Evolutionary conservation across 1,140 invertebrate species (phyloP), one percentile per base, ranked within the genome.

Genomic region (Anadara kagoshimensis): DNA sequence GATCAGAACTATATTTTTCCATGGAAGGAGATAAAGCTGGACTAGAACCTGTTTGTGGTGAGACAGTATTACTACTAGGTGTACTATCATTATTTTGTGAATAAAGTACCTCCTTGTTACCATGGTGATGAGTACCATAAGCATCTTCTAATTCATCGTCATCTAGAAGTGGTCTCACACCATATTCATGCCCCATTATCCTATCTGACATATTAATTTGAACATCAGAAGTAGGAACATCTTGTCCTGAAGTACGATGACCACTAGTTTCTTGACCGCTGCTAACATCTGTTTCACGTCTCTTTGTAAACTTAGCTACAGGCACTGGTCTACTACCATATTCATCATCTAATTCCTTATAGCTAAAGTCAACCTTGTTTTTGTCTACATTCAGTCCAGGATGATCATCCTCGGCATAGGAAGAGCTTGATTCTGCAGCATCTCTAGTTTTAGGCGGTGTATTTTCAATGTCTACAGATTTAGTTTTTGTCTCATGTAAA

Each of bases 121-220:
- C 69, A 26, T 61, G 63, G 53, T 76, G 75, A 58, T 75, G 69
- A 58, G 77, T 78, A 43, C 47, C 58, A n/a, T 73, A 36, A 10
- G 90, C 91, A 5, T 90, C 90, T 1, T 93, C 92, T 72, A 95
- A 85, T 82, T 95, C 94, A 85, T 95, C 94, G 78, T 96, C 94
- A 41, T 94, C 89, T 1, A 96, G 85, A 12, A 96, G 85, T 1
- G 94, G 94, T 75, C 92, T 92, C 71, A 94, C 94, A 1, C 94
- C 94, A 78, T 95, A 95, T 68, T 94, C 92, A 87, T 95, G 94
- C 0, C 93, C 94, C 1, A 94, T 92, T 59, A 94, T 91, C 51
- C 89, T 78, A 77, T 91, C 90, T 47, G 76, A 70, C 36, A 53
- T 20, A 10, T 45, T 29, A 16, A 22, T 49, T 51, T 63, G 53